Base-by-base conservation (phyloP, 1,140 invertebrate species). In the Drosophila sucinea region DNA sequence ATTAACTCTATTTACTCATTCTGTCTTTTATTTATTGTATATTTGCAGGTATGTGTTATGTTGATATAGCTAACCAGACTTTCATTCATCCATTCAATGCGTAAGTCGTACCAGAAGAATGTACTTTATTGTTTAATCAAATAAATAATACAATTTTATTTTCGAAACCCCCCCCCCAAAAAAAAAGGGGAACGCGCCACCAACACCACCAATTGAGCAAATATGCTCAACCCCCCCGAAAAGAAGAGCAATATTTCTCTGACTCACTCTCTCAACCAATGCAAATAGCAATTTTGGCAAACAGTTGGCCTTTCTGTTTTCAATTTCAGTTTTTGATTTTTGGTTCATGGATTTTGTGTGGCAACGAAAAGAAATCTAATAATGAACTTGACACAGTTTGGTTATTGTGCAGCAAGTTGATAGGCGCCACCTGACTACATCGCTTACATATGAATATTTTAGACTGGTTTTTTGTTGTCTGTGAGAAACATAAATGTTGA, bases 311-410 rank as follows among this genome's bases (percentile, higher is more conserved):
- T 62, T 23, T 47, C 62, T 33, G 17, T 44, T 70, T 55, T 55
- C 63, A 54, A 11, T 69, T 63, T 72, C 60, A 33, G 47, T 10
- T 63, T 57, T 23, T 23, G 10, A 2, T 58, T 35, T 67, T 75
- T 61, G 11, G 40, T 58, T 57, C 73, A 69, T 81, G 70, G 56
- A 67, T 86, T 86, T 71, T 69, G 70, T 77, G 63, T 74, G 60
- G 56, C 73, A 67, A 72, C 70, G 8, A 5, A 11, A 60, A 55
- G 64, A 78, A 44, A 63, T 63, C 70, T 41, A 58, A 62, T 64
- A 79, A 66, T 87, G 83, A 85, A 85, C 82, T 85, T 85, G 82
- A 85, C 82, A 82, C 75, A 85, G 62, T 70, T 77, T 51, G 44
- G 2, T 27, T 27, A 27, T 55, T 57, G 44, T 47, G 41, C 44